Base-by-base conservation (phyloP, 2,888 invertebrate species). In the Cataglyphis altisquamis region DNA sequence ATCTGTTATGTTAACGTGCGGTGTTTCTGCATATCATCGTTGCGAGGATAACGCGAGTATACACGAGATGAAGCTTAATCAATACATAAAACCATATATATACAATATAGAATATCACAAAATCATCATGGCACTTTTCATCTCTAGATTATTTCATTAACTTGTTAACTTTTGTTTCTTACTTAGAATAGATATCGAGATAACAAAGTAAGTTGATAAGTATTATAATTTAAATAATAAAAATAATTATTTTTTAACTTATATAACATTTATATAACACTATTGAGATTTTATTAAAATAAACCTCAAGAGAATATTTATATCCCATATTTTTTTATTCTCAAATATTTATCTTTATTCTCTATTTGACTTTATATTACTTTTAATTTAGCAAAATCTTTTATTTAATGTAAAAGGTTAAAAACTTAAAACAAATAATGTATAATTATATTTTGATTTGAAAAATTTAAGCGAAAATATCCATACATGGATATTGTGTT, bases 1-100 rank as follows among this genome's bases (percentile, higher is more conserved):
- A 78, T 78, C 72, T 78, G 78, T 80, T 45, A 72, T 60, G 45
- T 80, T 80, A 70, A 70, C 60, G 12, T 60, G 48, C 45, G 41
- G 36, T 62, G 25, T 70, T 78, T 78, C 70, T 60, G 32, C 70
- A 21, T 70, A 72, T 78, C 72, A 45, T 60, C 45, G 25, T 78
- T 57, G 60, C 60, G 21, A 78, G 32, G 36, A 78, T 78, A 78
- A 70, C 21, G 10, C 45, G 60, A 18, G 21, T 48, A 36, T 36
- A 18, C 9, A 32, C n/a, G 15, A 36, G 12, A 45, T 39, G 36
- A 21, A 48, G 36, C 60, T 18, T 78, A 72, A 72, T 36, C 32
- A 72, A n/a, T 3, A n/a, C 3, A 25, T 32, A 68, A 57, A 57
- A 60, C n/a, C 32, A 60, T 29, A 45, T 6, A 60, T 29, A 45